Conservation (phyloP, 2,113 vertebrate genomes). For the Macroglossus sobrinus region DNA sequence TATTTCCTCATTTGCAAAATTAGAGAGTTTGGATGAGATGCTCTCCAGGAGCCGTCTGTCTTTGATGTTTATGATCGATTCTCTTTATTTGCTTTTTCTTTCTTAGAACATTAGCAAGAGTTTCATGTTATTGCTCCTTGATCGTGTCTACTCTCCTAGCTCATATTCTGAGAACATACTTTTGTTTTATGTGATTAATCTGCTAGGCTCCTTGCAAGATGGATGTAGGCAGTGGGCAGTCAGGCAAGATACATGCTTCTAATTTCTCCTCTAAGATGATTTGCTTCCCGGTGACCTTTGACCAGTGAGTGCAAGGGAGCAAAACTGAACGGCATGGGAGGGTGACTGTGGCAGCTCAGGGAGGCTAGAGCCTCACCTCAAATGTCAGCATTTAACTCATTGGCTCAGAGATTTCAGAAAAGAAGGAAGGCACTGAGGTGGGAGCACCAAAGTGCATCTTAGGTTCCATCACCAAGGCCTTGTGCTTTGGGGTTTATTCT, state of each 20-base stretch:
- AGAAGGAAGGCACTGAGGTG: not conserved
- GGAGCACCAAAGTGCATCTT: not conserved
- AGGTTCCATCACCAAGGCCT: not conserved
- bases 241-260: not conserved
- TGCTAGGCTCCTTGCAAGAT: not conserved
- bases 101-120: not conserved
- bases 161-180: not conserved
- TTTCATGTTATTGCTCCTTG: not conserved
- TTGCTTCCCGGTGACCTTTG: not conserved
- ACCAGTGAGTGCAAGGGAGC: not conserved
- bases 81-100: not conserved
- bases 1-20: not conserved
- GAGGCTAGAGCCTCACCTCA: not conserved
- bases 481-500: not conserved
- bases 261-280: not conserved
- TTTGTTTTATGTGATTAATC: not conserved
- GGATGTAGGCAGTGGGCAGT: not conserved
- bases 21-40: not conserved
- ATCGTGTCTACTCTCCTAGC: not conserved
- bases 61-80: not conserved
- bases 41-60: not conserved
- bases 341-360: accelerated
- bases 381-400: accelerated
- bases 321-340: not conserved
- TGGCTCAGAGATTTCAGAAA: not conserved